Conservation (phyloP, 2,888 invertebrate species). For the Sabatieria punctata region DNA sequence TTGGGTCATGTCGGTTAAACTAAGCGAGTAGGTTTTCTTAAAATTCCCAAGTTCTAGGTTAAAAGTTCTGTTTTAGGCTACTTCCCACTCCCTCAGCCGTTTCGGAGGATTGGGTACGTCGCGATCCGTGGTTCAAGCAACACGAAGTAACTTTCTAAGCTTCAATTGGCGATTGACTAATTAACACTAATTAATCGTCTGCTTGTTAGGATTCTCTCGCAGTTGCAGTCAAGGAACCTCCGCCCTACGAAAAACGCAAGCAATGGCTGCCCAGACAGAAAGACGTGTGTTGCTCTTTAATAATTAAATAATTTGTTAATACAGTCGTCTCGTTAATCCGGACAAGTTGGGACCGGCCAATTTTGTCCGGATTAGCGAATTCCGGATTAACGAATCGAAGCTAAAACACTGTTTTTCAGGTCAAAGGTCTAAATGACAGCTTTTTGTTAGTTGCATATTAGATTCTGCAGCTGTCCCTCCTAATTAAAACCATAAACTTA, state of each 20-base stretch:
- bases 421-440: no score
- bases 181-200: neutral
- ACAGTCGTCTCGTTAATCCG: no score
- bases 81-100: neutral
- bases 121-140: constrained; percentile 33
- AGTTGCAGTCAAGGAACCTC: constrained; percentile 36
- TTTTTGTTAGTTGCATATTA: no score
- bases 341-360: no score
- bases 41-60: neutral
- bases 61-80: neutral
- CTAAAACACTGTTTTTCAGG: no score
- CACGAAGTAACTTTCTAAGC: constrained; percentile 10
- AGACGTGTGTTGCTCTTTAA: constrained; percentile 39
- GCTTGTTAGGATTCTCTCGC: constrained; percentile 10
- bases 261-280: constrained; percentile 77
- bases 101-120: constrained; percentile 34
- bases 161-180: neutral
- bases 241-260: constrained; percentile 82
- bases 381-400: no score
- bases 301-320: constrained; percentile 4
- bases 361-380: no score
- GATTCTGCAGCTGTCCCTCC: no score
- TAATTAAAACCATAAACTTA: no score
- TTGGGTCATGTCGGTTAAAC: neutral
- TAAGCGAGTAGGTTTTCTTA: neutral